Evolutionary conservation across 2,113 vertebrate species (phyloP).

Genomic region (Oreochromis tanganicae): DNA sequence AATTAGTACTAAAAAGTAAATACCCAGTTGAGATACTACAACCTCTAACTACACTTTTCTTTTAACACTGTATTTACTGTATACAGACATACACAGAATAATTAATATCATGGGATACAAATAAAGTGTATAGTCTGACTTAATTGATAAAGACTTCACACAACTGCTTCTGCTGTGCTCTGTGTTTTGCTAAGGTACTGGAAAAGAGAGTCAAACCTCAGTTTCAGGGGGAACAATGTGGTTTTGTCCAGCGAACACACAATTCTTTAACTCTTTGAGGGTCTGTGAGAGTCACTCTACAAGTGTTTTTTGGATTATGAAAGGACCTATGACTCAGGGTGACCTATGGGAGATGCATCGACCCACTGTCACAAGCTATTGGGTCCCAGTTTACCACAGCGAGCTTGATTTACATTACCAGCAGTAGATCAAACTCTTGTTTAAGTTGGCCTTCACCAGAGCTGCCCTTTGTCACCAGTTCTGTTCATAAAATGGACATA

Average conservation of each 20-base stretch:
- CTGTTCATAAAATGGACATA: background rate
- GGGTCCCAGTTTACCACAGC: background rate
- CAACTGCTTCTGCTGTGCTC: background rate
- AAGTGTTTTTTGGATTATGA: background rate
- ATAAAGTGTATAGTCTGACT: background rate
- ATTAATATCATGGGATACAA: background rate
- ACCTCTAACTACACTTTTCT: background rate
- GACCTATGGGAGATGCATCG: background rate
- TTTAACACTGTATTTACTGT: background rate
- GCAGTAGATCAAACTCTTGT: background rate
- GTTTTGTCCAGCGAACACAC: background rate
- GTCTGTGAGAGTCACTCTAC: background rate
- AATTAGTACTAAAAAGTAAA: background rate
- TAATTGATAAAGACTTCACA: background rate
- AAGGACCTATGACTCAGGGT: background rate
- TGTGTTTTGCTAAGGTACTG: fast-evolving
- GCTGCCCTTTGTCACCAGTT: background rate
- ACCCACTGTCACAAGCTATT: background rate
- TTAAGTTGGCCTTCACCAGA: background rate
- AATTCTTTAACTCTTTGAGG: background rate
- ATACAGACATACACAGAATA: background rate
- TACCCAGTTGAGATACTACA: background rate
- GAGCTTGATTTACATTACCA: background rate
- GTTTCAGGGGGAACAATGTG: background rate
- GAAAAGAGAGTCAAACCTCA: background rate